A percentile compares a stretch with the other conserved stretches of the same genome.
These are phyloP conservation scores for Ormyrus nitidulus DNA, from an alignment of 2,888 invertebrate genomes.

Conservation along the genomic window DNA sequence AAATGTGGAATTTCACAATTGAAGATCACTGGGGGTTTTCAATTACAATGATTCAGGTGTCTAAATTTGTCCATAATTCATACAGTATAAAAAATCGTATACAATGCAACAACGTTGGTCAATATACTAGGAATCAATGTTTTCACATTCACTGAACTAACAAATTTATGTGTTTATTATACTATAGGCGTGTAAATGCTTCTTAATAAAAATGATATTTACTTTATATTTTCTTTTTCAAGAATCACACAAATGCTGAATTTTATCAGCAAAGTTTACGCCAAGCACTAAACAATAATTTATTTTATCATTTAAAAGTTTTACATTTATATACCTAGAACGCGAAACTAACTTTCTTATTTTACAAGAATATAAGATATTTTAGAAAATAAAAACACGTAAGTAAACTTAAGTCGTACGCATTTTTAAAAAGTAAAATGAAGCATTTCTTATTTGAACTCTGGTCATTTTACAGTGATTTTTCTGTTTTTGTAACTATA, in stretches of 20 bases:
- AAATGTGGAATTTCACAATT: constrained; percentile 33
- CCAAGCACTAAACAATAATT: no score
- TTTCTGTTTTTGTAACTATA: constrained; percentile 12
- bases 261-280: background rate
- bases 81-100: constrained; percentile 51
- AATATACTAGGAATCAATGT: constrained; percentile 31
- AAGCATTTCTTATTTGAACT: constrained; percentile 23
- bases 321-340: background rate
- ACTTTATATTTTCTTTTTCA: background rate
- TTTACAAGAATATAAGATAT: background rate
- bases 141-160: constrained; percentile 29
- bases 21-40: constrained; percentile 35
- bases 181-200: constrained; percentile 9
- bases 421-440: constrained; percentile 6
- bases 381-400: constrained; percentile 4
- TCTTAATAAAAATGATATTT: constrained; percentile 21
- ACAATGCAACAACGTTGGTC: constrained; percentile 42
- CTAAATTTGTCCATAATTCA: constrained; percentile 28
- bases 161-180: constrained; percentile 13
- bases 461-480: constrained; percentile 11
- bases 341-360: constrained; percentile 6
- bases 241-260: constrained; percentile 8
- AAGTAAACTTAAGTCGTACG: background rate
- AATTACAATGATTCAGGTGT: constrained; percentile 14
- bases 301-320: background rate